Evolutionary conservation across 2,797 vertebrate species (phyloP).

Genomic region (Ibycter americanus): DNA sequence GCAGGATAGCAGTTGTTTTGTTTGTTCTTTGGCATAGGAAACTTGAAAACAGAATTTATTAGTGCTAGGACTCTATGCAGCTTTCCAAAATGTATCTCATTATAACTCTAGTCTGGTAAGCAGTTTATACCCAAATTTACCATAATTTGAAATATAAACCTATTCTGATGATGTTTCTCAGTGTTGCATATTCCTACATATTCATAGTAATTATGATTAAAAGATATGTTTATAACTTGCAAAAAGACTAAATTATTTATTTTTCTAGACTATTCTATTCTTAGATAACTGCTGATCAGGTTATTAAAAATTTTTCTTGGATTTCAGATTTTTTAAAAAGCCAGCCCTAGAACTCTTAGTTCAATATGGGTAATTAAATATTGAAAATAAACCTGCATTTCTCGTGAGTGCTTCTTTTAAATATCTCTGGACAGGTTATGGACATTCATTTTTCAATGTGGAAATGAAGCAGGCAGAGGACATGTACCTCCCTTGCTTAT

Average conservation of each 20-base stretch:
- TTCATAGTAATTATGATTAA: background rate
- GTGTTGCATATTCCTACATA: background rate
- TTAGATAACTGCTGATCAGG: background rate
- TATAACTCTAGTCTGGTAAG: background rate
- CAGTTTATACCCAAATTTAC: background rate
- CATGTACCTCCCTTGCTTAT: background rate
- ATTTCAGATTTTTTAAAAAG: background rate
- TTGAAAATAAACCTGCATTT: background rate
- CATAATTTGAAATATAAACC: background rate
- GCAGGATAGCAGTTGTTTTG: background rate
- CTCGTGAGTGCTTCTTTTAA: background rate
- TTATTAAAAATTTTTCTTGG: background rate
- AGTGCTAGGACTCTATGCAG: background rate
- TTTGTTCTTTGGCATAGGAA: slow-evolving; percentile 5
- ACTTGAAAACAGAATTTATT: background rate
- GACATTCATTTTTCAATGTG: background rate
- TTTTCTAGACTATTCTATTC: background rate
- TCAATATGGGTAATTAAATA: background rate
- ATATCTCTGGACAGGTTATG: background rate
- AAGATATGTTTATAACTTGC: background rate
- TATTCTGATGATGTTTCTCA: background rate
- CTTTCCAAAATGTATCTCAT: background rate
- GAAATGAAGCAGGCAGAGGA: background rate
- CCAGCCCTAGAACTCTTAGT: background rate
- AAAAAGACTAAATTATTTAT: background rate